Percentiles rank a stretch among this genome's conserved stretches.
Conservation (phyloP, 23 tunicate species). For the Aplidium turbinatum region DNA sequence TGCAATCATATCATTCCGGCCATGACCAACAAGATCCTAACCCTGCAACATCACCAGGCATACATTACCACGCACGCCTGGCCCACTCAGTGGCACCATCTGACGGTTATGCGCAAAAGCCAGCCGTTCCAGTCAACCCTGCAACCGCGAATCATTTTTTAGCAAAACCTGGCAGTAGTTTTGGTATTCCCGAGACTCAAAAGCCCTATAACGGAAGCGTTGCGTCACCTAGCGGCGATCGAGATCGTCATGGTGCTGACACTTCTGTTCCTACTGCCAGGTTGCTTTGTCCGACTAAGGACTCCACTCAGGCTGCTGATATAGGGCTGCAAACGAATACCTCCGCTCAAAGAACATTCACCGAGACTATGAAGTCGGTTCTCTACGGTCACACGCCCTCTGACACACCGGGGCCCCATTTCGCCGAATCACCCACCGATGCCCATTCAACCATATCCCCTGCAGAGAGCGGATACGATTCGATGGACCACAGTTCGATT, state of each 20-base stretch:
- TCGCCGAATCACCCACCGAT: constrained; percentile 44
- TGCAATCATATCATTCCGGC: constrained; percentile 45
- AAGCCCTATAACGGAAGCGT: constrained; percentile 22
- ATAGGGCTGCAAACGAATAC: background rate
- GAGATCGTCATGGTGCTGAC: background rate
- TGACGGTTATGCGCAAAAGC: constrained; percentile 21
- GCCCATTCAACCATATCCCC: constrained; percentile 79
- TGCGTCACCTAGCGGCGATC: background rate
- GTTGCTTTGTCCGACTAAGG: constrained; percentile 18
- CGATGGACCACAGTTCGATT: constrained; percentile 53
- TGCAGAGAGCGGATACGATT: constrained; percentile 90
- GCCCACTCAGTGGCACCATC: constrained; percentile 21
- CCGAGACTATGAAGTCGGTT: constrained; percentile 58
- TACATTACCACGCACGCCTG: constrained; percentile 27
- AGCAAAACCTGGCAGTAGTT: constrained; percentile 84
- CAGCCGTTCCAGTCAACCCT: constrained; percentile 7
- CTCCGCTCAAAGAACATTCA: constrained; percentile 17
- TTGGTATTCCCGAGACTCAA: background rate
- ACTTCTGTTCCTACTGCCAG: constrained; percentile 67
- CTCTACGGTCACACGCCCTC: constrained; percentile 24
- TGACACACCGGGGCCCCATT: background rate
- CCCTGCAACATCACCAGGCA: background rate
- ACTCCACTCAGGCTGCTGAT: background rate
- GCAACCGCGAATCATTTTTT: constrained; percentile 66
- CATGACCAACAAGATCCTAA: constrained; percentile 13